phyloP scores from a whole-genome alignment of 2,797 vertebrate species.

The Pitangus sulphuratus region DNA sequence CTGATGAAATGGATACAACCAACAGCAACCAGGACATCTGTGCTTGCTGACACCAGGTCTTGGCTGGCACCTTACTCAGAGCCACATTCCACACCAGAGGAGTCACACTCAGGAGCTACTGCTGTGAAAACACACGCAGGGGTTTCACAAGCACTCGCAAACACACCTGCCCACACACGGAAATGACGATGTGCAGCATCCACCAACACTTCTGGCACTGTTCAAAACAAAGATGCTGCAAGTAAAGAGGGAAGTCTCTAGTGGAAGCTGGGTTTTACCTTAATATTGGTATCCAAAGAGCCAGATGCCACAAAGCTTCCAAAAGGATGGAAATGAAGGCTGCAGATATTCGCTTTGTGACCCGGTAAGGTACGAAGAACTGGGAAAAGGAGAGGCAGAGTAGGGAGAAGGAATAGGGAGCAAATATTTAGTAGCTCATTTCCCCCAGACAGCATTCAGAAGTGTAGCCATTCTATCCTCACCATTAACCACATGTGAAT shows the following conservation, averaged over 20 bases:
- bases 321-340: constrained; percentile 92
- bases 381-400: constrained; percentile 56
- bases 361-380: constrained; percentile 90
- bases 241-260: not conserved
- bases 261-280: constrained; percentile 76
- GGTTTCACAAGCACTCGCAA: not conserved
- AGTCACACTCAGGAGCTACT: not conserved
- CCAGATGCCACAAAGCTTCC: constrained; percentile 92
- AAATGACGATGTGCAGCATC: not conserved
- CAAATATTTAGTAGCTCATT: not conserved
- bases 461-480: not conserved
- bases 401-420: not conserved
- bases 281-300: constrained; percentile 94
- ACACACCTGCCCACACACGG: not conserved
- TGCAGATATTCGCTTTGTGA: constrained; percentile 93
- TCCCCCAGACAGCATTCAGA: not conserved
- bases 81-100: constrained; percentile 19
- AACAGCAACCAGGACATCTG: not conserved
- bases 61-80: not conserved
- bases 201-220: not conserved
- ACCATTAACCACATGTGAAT: not conserved
- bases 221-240: not conserved
- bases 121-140: fast-evolving
- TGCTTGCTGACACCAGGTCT: not conserved
- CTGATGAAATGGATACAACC: not conserved